phyloP scores from a whole-genome alignment of 2,113 vertebrate genomes.

The Lasiurus borealis region DNA sequence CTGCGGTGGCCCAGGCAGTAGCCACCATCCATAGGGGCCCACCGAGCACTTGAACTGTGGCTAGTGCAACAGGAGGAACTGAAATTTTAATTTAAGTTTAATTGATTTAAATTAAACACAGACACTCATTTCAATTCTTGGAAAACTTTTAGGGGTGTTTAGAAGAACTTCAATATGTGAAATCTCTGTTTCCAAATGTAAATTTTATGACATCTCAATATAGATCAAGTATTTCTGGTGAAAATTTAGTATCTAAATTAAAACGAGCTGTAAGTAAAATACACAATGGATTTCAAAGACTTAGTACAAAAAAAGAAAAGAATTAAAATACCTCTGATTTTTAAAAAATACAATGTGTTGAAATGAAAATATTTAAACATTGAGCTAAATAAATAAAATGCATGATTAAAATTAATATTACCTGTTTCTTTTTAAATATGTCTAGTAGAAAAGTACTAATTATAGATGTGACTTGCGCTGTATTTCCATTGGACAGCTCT shows the following conservation, averaged over 20 bases:
- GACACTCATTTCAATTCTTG: conserved; percentile 15
- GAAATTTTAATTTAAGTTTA: conserved; percentile 32
- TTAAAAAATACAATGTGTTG: not conserved
- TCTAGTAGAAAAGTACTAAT: not conserved
- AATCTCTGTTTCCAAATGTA: conserved; percentile 8
- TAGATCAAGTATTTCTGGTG: conserved; percentile 22
- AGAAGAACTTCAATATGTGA: conserved; percentile 26
- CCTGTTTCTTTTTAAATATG: conserved; percentile 11
- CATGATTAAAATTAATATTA: conserved; percentile 33
- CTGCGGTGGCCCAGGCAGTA: fast-evolving
- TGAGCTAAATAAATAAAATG: not conserved
- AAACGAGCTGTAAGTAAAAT: not conserved
- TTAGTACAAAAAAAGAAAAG: conserved; percentile 23
- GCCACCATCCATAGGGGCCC: not conserved
- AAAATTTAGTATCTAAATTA: conserved; percentile 55
- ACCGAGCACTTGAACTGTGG: not conserved
- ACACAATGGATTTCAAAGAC: conserved; percentile 39
- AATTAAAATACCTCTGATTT: not conserved
- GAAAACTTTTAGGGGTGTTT: conserved; percentile 41
- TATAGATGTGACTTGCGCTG: not conserved
- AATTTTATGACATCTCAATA: conserved; percentile 53
- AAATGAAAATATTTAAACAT: conserved; percentile 30
- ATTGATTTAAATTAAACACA: conserved; percentile 52
- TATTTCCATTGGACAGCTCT: not conserved
- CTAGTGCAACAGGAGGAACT: not conserved